Evolutionary conservation across 2,888 invertebrate species (phyloP), one percentile per base, ranked within the genome.

Genomic region (Graphium colonna): DNA sequence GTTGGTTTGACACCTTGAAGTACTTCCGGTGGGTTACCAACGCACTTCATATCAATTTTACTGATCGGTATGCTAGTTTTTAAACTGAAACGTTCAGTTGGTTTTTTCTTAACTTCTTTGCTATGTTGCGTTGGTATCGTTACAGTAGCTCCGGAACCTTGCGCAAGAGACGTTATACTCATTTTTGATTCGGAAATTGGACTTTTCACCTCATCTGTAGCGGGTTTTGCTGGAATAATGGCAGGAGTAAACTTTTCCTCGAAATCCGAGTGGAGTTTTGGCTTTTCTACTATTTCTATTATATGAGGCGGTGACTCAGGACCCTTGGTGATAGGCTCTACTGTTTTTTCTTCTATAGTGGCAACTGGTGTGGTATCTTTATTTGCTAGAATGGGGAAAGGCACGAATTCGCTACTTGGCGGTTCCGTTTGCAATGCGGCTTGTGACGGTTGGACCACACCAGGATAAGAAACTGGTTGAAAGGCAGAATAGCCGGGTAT

Each of bases 21-120:
- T 38, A 68, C 52, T 12, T 82, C 81, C 4, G 81, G 66, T 26
- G 72, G 62, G 38, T 67, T 75, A 38, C 63, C 76, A 1, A 88
- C 85, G 59, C 82, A 83, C 66, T 87, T 89, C 74, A 89, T 79
- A 59, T 89, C 89, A 36, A 89, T 79, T 64, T 88, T 87, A 55
- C 86, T 87, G 44, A 89, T 88, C 2, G 90, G 90, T 61, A 90
- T 90, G 62, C 88, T 89, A 0, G 90, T 89, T 77, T 84, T 90
- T 12, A 90, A 65, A 58, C 88, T 88, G 46, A 82, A 87, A 45
- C 83, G 68, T 69, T 88, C 88, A 9, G 69, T 48, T 18, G 75
- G 59, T 67, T 87, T 88, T 65, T 79, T 79, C 69, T 78, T 82
- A 1, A 63, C 55, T 8, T 84, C 84, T 58, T 77, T 79, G 13